These are phyloP conservation scores for Bujurquina vittata DNA, from an alignment of 2,113 vertebrate genomes.

Conservation along the genomic window DNA sequence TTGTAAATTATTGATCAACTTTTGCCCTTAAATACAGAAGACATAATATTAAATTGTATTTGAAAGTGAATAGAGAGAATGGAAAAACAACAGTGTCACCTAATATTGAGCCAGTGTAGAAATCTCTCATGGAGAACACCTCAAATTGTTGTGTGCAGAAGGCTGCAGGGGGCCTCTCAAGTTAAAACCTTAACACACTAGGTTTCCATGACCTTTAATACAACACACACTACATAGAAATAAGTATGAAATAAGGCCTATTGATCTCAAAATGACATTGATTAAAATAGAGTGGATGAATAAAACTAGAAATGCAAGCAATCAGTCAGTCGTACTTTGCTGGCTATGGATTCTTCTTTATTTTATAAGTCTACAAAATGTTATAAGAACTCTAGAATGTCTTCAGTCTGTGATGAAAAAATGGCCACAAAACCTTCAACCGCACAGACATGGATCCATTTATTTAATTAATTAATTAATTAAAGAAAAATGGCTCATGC, in stretches of 20 bases:
- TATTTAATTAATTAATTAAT: too few species aligned
- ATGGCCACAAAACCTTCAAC: not conserved
- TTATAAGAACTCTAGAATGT: not conserved
- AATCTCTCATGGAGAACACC: too few species aligned
- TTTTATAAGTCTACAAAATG: not conserved
- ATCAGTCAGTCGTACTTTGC: not conserved
- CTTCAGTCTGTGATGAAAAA: not conserved
- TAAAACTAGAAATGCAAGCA: not conserved
- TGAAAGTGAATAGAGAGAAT: too few species aligned
- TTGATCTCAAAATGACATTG: not conserved
- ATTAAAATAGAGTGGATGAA: not conserved
- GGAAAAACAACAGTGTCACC: too few species aligned
- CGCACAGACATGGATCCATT: not conserved
- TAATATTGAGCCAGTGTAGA: too few species aligned
- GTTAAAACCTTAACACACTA: not conserved
- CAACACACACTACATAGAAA: not conserved
- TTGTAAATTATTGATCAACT: too few species aligned
- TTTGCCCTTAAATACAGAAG: too few species aligned
- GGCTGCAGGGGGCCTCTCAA: not conserved
- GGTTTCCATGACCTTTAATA: not conserved
- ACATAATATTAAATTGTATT: too few species aligned
- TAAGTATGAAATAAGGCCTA: not conserved
- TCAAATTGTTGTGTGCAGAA: too few species aligned
- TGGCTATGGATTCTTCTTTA: accelerated
- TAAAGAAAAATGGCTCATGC: not conserved